These are phyloP conservation scores for Allolobophora icterica DNA, from an alignment of 2,888 invertebrate species.

Conservation along the genomic window DNA sequence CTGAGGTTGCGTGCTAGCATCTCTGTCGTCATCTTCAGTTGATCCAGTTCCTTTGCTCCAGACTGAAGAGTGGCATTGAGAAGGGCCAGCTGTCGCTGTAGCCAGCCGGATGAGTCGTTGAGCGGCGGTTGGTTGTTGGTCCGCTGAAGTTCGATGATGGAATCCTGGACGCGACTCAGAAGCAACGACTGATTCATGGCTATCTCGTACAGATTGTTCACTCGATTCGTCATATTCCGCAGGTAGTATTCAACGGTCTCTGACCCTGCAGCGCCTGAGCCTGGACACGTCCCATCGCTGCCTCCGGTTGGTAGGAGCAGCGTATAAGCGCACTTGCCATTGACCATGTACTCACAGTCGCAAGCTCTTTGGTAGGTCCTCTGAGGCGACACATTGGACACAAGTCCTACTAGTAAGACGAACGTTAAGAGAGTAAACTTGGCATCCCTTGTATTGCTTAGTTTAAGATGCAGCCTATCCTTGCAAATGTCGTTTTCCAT, in stretches of 20 bases:
- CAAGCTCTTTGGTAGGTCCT: conserved; percentile 43
- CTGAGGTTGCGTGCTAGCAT: background rate
- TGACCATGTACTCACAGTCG: conserved; percentile 44
- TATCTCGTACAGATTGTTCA: background rate
- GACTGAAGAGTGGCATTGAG: background rate
- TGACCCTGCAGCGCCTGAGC: background rate
- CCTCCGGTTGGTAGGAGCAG: conserved; percentile 39
- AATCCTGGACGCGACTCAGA: background rate
- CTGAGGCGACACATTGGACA: conserved; percentile 33
- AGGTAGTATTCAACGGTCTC: background rate
- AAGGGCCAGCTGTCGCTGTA: background rate
- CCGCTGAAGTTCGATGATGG: background rate
- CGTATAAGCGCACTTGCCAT: conserved; percentile 48
- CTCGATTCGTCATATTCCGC: background rate
- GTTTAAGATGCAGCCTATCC: background rate
- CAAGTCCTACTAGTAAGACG: background rate
- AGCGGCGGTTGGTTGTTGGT: background rate
- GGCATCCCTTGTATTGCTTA: background rate
- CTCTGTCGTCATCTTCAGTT: background rate
- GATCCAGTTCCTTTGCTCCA: background rate
- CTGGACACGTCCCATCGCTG: background rate
- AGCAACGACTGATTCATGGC: background rate
- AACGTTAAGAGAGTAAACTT: background rate
- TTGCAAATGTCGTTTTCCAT: background rate
- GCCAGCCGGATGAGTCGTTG: background rate